Evolutionary conservation across 1,140 invertebrate species (phyloP).

Genomic region (Habropoda laboriosa): DNA sequence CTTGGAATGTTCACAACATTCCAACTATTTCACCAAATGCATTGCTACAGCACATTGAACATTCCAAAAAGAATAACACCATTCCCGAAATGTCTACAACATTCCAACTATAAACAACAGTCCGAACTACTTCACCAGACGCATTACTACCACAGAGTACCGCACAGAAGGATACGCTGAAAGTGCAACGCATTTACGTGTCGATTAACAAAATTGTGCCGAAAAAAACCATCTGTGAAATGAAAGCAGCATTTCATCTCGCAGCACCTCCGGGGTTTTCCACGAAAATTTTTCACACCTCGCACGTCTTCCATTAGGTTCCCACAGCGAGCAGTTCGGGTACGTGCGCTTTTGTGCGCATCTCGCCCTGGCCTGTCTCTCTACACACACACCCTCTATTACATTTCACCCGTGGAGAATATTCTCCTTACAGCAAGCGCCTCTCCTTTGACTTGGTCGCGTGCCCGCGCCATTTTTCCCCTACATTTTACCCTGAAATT

Average conservation of each 20-base stretch:
- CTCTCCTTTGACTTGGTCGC: too few relatives aligned
- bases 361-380: neutral
- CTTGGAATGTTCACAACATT: too few relatives aligned
- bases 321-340: neutral
- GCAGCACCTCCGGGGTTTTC: neutral
- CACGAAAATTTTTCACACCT: slow-evolving; percentile 12
- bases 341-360: slow-evolving; percentile 15
- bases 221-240: neutral
- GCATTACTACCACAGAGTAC: too few relatives aligned
- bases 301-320: slow-evolving; percentile 34
- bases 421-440: neutral
- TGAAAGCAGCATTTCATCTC: neutral
- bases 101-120: too few relatives aligned
- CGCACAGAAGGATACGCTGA: neutral
- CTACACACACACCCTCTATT: neutral
- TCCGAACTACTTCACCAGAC: too few relatives aligned
- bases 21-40: too few relatives aligned
- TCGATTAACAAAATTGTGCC: neutral
- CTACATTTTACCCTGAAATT: neutral
- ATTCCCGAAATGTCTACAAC: too few relatives aligned
- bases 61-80: too few relatives aligned
- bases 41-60: too few relatives aligned
- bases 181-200: neutral
- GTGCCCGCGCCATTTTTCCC: neutral
- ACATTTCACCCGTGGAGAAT: slow-evolving; percentile 4